phyloP scores from a whole-genome alignment of 2,797 vertebrate species.

The Neosalanx taihuensis region DNA sequence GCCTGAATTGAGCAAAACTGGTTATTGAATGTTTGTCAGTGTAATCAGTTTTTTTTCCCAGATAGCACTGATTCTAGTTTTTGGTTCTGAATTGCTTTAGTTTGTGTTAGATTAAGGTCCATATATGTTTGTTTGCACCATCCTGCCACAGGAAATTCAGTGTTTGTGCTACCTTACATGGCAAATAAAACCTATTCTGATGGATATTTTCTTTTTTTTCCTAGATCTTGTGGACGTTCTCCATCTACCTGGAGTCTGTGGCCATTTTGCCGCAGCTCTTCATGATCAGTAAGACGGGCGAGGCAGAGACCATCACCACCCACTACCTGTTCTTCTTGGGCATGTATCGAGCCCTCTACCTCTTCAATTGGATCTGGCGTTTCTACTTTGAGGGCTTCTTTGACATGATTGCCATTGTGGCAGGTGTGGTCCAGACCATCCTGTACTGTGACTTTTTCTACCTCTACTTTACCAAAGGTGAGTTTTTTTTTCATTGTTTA shows the following conservation, averaged over 20 bases:
- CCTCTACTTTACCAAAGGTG: slow-evolving; percentile 99
- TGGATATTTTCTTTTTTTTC: not conserved
- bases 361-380: slow-evolving; percentile 99
- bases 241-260: slow-evolving; percentile 97
- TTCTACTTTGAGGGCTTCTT: slow-evolving; percentile 99
- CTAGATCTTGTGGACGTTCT: slow-evolving; percentile 99
- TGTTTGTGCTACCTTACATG: too few species aligned
- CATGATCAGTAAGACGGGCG: slow-evolving; percentile 98
- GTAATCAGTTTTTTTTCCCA: not conserved
- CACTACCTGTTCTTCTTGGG: slow-evolving; percentile 98
- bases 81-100: not conserved
- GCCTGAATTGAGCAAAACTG: not conserved
- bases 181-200: too few species aligned
- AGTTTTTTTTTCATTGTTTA: slow-evolving; percentile 28
- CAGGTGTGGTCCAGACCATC: slow-evolving; percentile 95
- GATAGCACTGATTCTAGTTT: not conserved
- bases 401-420: slow-evolving; percentile 96
- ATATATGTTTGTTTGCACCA: not conserved
- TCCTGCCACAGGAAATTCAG: too few species aligned
- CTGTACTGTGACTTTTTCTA: slow-evolving; percentile 99
- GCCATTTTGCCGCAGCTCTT: slow-evolving; percentile 98
- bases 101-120: too few species aligned
- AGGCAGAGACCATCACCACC: slow-evolving; percentile 98
- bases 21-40: not conserved
- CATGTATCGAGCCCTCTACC: slow-evolving; percentile 92